These are phyloP conservation scores for Brachionus sp. DNA, from an alignment of 1,140 invertebrate genomes.

Conservation along the genomic window DNA sequence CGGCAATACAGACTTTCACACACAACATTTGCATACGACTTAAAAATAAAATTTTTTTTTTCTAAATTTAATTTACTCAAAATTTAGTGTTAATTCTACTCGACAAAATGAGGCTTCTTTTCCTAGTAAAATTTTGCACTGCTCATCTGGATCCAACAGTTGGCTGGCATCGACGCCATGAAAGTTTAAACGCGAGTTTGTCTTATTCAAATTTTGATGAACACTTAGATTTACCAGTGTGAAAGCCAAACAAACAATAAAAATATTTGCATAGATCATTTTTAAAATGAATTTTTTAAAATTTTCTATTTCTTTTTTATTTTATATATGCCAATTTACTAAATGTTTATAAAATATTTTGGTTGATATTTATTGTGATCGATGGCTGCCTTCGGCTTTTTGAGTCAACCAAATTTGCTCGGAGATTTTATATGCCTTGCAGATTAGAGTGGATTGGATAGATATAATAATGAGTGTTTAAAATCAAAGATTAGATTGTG, in stretches of 20 bases:
- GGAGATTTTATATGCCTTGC: neutral
- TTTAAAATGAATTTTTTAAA: neutral
- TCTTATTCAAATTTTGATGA: neutral
- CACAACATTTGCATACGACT: neutral
- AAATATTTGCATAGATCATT: neutral
- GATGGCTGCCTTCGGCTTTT: neutral
- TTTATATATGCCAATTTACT: neutral
- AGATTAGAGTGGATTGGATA: neutral
- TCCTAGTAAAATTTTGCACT: conserved; percentile 8
- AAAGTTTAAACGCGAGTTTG: neutral
- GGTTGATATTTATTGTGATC: neutral
- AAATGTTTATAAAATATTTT: neutral
- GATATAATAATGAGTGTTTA: neutral
- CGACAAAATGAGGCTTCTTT: conserved; percentile 27
- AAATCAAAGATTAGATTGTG: neutral
- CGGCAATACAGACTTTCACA: conserved; percentile 16
- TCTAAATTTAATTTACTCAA: neutral
- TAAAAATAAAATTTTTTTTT: neutral
- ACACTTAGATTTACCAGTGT: neutral
- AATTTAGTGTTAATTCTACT: neutral
- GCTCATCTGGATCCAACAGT: conserved; percentile 14
- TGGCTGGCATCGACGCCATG: neutral
- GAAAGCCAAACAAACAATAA: neutral
- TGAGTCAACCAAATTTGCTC: neutral
- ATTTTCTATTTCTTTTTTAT: neutral